Base-by-base conservation (phyloP, 1,140 invertebrate genomes). In the Portunus trituberculatus region DNA sequence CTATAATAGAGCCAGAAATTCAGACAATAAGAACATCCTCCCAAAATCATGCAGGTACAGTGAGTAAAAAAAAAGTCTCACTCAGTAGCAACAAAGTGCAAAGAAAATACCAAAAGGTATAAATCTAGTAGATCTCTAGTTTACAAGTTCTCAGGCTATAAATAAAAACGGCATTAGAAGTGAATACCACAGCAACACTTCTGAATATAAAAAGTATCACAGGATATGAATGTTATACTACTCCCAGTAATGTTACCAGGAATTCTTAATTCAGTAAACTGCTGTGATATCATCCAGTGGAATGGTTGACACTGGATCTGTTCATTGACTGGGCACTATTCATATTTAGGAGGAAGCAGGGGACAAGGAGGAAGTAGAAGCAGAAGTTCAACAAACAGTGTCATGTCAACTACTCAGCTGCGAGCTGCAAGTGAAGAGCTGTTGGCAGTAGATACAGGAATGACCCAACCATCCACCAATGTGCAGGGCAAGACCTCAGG, bases 401-500 rank as follows among this genome's bases (percentile, higher is more conserved):
- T 31, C 10, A 6, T 87, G 48, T 76, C 94, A 0, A 93, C 29
- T 2, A 28, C 59, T 48, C 93, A 96, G 39, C 67, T 96, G 48
- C 31, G 67, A 25, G 52, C 8, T 0, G 86, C 95, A 28, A 92
- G 91, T 1, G 95, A 96, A 45, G 94, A 95, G 2, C 91, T 96
- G 32, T 83, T 94, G 20, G 20, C 88, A 0, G n/a, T 95, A 45
- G 93, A 96, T 83, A 83, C 67, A 0, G 84, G 94, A 16, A 14
- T 87, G 16, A 29, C 48, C 20, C 82, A 95, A 31, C 91, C 92
- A 4, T 28, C 52, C 25, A 8, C 95, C 29, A 95, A 76, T 52
- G 28, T 46, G 7, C 95, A 96, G 59, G 95, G 95, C 0, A 29
- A 90, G 10, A 96, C 95, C n/a, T 93, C 95, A 29, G 48, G 59